phyloP scores from a whole-genome alignment of 2,113 vertebrate genomes.

The Megaleporinus macrocephalus region DNA sequence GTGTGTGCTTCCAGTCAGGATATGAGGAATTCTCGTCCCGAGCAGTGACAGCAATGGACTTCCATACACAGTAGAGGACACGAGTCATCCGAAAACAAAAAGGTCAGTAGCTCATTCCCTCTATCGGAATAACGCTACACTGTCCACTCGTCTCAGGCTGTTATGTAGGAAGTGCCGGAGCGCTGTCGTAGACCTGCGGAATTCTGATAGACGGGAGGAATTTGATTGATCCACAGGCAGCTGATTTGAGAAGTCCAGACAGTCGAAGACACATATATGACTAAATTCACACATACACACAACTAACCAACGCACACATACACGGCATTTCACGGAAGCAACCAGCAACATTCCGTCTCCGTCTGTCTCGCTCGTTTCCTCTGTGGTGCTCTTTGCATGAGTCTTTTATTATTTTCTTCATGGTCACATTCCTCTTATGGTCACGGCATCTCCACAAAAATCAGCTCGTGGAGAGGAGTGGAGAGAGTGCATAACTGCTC shows the following conservation, averaged over 20 bases:
- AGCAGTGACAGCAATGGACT: conserved; percentile 41
- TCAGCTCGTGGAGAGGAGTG: background rate
- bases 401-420: background rate
- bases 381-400: background rate
- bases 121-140: background rate
- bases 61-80: conserved; percentile 33
- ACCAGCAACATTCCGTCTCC: conserved; percentile 31
- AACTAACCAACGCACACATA: conserved; percentile 7
- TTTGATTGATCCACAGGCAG: background rate
- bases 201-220: background rate
- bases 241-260: background rate
- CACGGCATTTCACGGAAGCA: background rate
- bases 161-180: background rate
- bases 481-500: background rate
- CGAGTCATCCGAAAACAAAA: conserved; percentile 26
- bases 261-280: conserved; percentile 1
- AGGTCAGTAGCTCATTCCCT: conserved; percentile 44
- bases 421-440: conserved; percentile 26
- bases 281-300: background rate
- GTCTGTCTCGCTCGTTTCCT: conserved; percentile 35
- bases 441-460: background rate
- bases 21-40: conserved; percentile 27
- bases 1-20: conserved; percentile 1
- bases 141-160: background rate
- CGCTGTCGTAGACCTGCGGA: background rate